Evolutionary conservation across 2,113 vertebrate species (phyloP).

Genomic region (Bufo bufo): DNA sequence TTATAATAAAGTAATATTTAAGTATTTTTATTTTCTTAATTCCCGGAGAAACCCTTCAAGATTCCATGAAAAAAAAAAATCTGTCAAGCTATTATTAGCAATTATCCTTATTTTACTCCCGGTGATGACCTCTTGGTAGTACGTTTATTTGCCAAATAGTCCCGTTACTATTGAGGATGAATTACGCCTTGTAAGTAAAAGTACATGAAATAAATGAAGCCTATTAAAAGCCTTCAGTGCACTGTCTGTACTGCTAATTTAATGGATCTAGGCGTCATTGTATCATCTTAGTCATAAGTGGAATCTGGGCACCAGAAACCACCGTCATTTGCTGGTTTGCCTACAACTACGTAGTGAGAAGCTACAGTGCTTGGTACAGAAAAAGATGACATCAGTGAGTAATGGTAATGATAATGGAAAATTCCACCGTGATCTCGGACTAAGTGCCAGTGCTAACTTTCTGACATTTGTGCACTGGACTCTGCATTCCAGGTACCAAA

Average conservation of each 20-base stretch:
- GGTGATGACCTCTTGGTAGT: background rate
- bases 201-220: background rate
- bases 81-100: conserved; percentile 2
- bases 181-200: conserved; percentile 9
- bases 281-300: background rate
- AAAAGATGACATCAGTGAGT: background rate
- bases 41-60: no score
- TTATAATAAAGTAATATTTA: no score
- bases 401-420: background rate
- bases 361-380: background rate
- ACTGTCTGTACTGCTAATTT: background rate
- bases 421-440: background rate
- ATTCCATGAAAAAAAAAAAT: no score
- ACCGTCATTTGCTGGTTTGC: background rate
- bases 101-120: background rate
- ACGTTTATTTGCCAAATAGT: background rate
- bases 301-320: no score
- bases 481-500: background rate
- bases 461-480: background rate
- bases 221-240: background rate
- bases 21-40: no score
- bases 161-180: background rate
- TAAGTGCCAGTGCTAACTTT: background rate
- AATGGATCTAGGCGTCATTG: background rate
- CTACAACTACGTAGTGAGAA: background rate